Evolutionary conservation across 1,140 invertebrate genomes (phyloP).

Genomic region (Streblospio benedicti): DNA sequence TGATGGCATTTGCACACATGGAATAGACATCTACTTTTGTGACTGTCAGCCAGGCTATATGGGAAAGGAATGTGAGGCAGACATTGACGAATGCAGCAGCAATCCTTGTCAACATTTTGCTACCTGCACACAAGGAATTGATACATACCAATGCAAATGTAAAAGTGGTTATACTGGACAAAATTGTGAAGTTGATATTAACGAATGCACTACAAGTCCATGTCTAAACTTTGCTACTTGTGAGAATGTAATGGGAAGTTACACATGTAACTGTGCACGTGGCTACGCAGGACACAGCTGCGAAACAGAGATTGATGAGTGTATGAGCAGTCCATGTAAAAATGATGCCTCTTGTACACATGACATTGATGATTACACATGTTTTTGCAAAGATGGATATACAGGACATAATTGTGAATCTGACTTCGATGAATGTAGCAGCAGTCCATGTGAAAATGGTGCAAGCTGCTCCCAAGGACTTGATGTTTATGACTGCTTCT

Average conservation of each 20-base stretch:
- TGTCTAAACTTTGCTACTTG: slow-evolving; percentile 42
- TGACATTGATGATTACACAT: background rate
- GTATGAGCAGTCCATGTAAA: background rate
- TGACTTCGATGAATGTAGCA: slow-evolving; percentile 23
- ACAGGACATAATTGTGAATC: slow-evolving; percentile 20
- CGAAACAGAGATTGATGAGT: background rate
- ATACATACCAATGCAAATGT: slow-evolving; percentile 67
- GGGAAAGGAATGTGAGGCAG: slow-evolving; percentile 36
- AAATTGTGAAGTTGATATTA: slow-evolving; percentile 60
- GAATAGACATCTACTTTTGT: background rate
- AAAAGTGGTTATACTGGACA: slow-evolving; percentile 50
- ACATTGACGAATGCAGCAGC: background rate
- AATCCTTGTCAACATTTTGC: background rate
- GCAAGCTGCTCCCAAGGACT: slow-evolving; percentile 51
- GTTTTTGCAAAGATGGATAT: background rate
- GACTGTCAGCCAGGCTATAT: background rate
- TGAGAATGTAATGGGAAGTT: slow-evolving; percentile 12
- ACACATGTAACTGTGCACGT: slow-evolving; percentile 81
- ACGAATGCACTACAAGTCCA: slow-evolving; percentile 51
- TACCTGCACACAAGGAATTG: slow-evolving; percentile 17
- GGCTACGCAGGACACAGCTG: slow-evolving; percentile 10
- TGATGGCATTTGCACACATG: background rate
- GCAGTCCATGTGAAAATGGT: slow-evolving; percentile 20
- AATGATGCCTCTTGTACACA: background rate
- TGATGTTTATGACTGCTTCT: slow-evolving; percentile 13